These are phyloP conservation scores for Bhutanitis thaidina DNA, from an alignment of 2,888 invertebrate genomes.

Conservation along the genomic window DNA sequence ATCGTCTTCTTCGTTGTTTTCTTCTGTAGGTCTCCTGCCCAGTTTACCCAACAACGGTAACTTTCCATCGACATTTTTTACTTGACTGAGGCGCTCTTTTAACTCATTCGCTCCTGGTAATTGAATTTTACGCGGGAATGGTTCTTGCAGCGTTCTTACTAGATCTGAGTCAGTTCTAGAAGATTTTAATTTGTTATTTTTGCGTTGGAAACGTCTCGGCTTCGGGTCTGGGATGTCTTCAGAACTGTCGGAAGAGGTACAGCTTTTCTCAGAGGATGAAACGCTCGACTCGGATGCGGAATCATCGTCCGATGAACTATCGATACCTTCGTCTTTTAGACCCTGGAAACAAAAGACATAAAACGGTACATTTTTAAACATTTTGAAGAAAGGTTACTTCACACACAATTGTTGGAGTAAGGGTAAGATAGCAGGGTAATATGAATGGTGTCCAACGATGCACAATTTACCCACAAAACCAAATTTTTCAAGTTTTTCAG, in stretches of 20 bases:
- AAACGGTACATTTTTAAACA: too few species aligned
- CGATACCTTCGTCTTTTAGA: constrained; percentile 75
- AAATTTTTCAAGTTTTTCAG: too few species aligned
- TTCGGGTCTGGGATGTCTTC: constrained; percentile 62
- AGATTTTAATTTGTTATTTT: constrained; percentile 64
- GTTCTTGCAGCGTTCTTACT: constrained; percentile 46
- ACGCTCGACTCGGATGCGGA: constrained; percentile 63
- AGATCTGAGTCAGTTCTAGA: constrained; percentile 72
- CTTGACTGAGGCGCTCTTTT: constrained; percentile 49
- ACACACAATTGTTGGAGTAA: too few species aligned
- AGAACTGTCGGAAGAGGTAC: constrained; percentile 69
- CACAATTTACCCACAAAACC: too few species aligned
- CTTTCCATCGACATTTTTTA: constrained; percentile 56
- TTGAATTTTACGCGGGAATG: constrained; percentile 44
- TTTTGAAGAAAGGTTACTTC: too few species aligned
- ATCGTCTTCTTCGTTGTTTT: constrained; percentile 50
- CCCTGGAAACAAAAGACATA: constrained; percentile 64
- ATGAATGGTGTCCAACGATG: too few species aligned
- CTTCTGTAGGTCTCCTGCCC: constrained; percentile 56
- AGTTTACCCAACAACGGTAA: constrained; percentile 59
- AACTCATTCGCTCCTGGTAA: constrained; percentile 49
- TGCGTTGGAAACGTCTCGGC: constrained; percentile 58
- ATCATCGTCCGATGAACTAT: constrained; percentile 75
- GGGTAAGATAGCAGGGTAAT: too few species aligned
- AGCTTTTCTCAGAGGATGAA: constrained; percentile 72